Conservation (phyloP, 2,888 invertebrate species). For the Gymnoscelis rufifasciata region DNA sequence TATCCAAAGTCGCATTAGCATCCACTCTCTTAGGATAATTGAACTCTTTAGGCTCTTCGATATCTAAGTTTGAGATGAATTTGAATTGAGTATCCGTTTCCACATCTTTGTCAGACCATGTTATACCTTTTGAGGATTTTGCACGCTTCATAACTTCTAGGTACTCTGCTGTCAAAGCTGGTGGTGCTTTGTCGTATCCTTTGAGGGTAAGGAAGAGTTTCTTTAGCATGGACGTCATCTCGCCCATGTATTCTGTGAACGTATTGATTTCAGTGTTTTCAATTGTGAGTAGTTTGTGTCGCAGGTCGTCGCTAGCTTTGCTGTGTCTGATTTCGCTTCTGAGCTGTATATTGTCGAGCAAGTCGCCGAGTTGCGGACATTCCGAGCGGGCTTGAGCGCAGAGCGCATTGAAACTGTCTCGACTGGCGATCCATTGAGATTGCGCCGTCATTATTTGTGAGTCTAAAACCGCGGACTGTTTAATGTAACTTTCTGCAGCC, state of each 20-base stretch:
- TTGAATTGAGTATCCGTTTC: conserved; percentile 52
- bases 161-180: conserved; percentile 77
- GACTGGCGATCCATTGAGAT: conserved; percentile 53
- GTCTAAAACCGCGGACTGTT: conserved; percentile 53
- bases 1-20: conserved; percentile 40
- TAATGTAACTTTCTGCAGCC: conserved; percentile 55
- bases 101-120: conserved; percentile 76
- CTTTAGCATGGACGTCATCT: conserved; percentile 76
- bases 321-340: conserved; percentile 56
- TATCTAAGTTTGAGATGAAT: conserved; percentile 53
- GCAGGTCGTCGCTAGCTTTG: conserved; percentile 59
- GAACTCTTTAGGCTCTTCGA: conserved; percentile 49
- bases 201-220: conserved; percentile 79
- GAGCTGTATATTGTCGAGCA: conserved; percentile 45
- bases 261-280: conserved; percentile 76
- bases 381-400: conserved; percentile 48
- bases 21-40: conserved; percentile 35
- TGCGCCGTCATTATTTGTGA: conserved; percentile 50
- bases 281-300: conserved; percentile 52
- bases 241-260: conserved; percentile 67
- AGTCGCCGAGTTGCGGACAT: conserved; percentile 49
- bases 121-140: conserved; percentile 79
- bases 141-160: conserved; percentile 78
- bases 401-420: conserved; percentile 39
- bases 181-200: conserved; percentile 79